Base-by-base conservation (phyloP, 1,140 invertebrate species). In the Saxidomus purpurata region DNA sequence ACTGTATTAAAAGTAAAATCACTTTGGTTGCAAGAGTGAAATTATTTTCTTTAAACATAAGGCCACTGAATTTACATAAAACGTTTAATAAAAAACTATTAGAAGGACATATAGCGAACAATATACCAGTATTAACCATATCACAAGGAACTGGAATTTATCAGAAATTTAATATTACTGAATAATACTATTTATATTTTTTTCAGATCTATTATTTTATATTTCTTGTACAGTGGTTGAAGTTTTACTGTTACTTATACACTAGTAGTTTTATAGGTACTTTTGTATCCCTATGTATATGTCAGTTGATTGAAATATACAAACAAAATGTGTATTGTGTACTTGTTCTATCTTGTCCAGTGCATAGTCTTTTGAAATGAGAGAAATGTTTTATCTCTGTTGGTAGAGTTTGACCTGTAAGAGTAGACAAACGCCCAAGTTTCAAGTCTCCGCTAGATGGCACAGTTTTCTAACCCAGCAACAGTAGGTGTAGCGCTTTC, bases 241-340 rank as follows among this genome's bases (percentile, higher is more conserved):
- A 4, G 28, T 71, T 71, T 40, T 71, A 40, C 67, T 71, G 67
- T 71, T 71, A n/a, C 36, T 31, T 36, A 38, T 71, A 71, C 67
- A 71, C 67, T 22, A 38, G 36, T 71, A 38, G 6, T 38, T 22
- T 38, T n/a, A 38, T 71, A 71, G 67, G 36, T 71, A 71, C 67
- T 71, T 71, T 71, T 71, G 67, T 71, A 71, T 71, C 67, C 67
- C 67, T 63, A 71, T 71, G 67, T 71, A 71, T 17, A 38, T 9
- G 9, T 71, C 31, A 71, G 34, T 38, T 71, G 6, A 71, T 71
- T 71, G 34, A 71, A 71, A 71, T 71, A 67, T 36, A 67, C 31
- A 59, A n/a, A n/a, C 6, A 59, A 9, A 59, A 4, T 59, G 6
- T 19, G 55, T 59, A 9, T 22, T 9, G 55, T 59, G 6, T 22